Conservation (phyloP, 2,113 vertebrate genomes). For the Kryptolebias marmoratus region DNA sequence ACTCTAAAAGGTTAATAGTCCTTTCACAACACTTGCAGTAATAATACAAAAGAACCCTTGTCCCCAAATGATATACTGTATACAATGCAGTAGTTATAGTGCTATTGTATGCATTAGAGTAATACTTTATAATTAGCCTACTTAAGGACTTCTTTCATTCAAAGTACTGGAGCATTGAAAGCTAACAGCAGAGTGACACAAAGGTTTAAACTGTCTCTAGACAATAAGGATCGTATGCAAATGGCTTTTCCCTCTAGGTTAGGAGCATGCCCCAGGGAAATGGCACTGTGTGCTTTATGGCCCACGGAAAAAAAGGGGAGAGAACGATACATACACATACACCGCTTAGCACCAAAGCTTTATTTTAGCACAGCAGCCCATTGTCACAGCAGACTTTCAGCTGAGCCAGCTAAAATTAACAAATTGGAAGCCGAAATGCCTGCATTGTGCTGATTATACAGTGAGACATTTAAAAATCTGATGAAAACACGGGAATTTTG, state of each 20-base stretch:
- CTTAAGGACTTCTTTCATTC: conserved; percentile 77
- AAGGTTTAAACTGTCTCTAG: conserved; percentile 82
- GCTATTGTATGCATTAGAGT: conserved; percentile 14
- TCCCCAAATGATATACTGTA: conserved; percentile 53
- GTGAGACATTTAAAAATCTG: conserved; percentile 67
- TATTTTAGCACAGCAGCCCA: conserved; percentile 60
- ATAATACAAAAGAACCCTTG: conserved; percentile 62
- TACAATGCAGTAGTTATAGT: conserved; percentile 2
- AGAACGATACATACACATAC: conserved; percentile 55
- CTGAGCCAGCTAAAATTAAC: conserved; percentile 71
- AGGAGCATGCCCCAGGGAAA: conserved; percentile 68
- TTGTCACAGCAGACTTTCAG: conserved; percentile 64
- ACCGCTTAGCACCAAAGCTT: conserved; percentile 62
- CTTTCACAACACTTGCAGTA: conserved; percentile 63
- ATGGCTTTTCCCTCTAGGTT: conserved; percentile 75
- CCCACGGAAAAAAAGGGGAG: conserved; percentile 41
- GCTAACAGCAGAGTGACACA: conserved; percentile 71
- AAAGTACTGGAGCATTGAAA: conserved; percentile 77
- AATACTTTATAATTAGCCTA: conserved; percentile 79
- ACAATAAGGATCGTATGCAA: conserved; percentile 80
- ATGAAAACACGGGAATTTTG: conserved; percentile 51
- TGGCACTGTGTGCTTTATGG: conserved; percentile 58
- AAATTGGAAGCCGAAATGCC: conserved; percentile 53
- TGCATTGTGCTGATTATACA: conserved; percentile 70
- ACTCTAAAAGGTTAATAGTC: conserved; percentile 75